Conservation (phyloP, 2,888 invertebrate species). For the Sceliomorpha sp. region DNA sequence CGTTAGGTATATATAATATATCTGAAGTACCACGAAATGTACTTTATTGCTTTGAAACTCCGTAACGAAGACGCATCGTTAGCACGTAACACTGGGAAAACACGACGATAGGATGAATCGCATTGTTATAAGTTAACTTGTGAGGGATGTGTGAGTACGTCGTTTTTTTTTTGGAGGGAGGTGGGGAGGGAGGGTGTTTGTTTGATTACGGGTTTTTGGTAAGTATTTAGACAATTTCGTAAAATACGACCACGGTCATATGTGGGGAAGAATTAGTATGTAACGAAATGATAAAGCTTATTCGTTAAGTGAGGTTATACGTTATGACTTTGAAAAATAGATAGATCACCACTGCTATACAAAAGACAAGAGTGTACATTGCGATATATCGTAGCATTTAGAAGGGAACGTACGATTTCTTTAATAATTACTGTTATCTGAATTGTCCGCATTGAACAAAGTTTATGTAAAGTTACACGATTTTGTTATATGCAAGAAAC, state of each 20-base stretch:
- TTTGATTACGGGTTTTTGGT: slow-evolving; percentile 26
- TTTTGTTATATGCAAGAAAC: too few relatives aligned
- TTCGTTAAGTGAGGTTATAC: too few relatives aligned
- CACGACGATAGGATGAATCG: slow-evolving; percentile 55
- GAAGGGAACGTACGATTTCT: too few relatives aligned
- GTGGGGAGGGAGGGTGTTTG: slow-evolving; percentile 6
- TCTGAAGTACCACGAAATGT: slow-evolving; percentile 67
- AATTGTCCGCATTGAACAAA: too few relatives aligned
- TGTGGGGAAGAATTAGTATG: slow-evolving; percentile 36
- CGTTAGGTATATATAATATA: slow-evolving; percentile 44
- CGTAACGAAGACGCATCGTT: slow-evolving; percentile 71
- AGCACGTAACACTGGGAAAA: slow-evolving; percentile 56
- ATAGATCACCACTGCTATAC: not conserved
- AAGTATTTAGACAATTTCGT: slow-evolving; percentile 48
- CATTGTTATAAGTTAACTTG: slow-evolving; percentile 28
- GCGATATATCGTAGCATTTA: too few relatives aligned
- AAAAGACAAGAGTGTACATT: too few relatives aligned
- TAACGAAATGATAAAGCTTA: slow-evolving; percentile 7
- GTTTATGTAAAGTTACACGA: too few relatives aligned
- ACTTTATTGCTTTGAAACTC: slow-evolving; percentile 79
- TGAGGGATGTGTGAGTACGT: slow-evolving; percentile 3
- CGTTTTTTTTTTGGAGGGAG: not conserved
- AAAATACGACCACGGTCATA: slow-evolving; percentile 49
- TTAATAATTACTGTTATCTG: too few relatives aligned
- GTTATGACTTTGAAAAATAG: slow-evolving; percentile 10